Conservation (phyloP, 2,888 invertebrate species). For the Frankliniella fusca region DNA sequence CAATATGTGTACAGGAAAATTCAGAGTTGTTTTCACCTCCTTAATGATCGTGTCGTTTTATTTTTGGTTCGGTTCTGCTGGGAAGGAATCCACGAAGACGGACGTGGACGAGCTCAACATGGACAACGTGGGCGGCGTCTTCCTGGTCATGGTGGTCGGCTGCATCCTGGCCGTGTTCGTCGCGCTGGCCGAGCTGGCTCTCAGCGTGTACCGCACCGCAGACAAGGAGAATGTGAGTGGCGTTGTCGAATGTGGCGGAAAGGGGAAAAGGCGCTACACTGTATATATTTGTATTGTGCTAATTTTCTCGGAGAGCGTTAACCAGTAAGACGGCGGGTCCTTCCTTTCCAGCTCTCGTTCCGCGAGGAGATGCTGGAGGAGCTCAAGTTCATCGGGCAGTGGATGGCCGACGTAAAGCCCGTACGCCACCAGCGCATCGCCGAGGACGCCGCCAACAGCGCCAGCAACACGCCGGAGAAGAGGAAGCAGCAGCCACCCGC, state of each 20-base stretch:
- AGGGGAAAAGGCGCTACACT: background rate
- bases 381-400: constrained; percentile 65
- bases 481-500: background rate
- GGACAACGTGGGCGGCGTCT: constrained; percentile 87
- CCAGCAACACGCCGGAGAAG: background rate
- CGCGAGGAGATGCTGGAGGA: constrained; percentile 65
- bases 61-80: too few relatives aligned
- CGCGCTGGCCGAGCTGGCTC: constrained; percentile 76
- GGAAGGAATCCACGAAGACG: constrained; percentile 33
- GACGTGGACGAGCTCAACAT: constrained; percentile 63
- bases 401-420: constrained; percentile 65
- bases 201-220: constrained; percentile 75
- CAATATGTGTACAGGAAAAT: background rate
- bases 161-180: constrained; percentile 66
- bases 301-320: background rate
- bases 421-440: constrained; percentile 47
- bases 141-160: constrained; percentile 75
- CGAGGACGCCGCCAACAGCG: constrained; percentile 27
- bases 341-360: constrained; percentile 56
- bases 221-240: constrained; percentile 66
- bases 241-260: too few relatives aligned
- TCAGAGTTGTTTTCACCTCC: too few relatives aligned
- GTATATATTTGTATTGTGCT: background rate
- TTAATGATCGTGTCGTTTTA: too few relatives aligned
- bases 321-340: background rate